Evolutionary conservation across 1,140 invertebrate species (phyloP).

Genomic region (Homarus americanus): DNA sequence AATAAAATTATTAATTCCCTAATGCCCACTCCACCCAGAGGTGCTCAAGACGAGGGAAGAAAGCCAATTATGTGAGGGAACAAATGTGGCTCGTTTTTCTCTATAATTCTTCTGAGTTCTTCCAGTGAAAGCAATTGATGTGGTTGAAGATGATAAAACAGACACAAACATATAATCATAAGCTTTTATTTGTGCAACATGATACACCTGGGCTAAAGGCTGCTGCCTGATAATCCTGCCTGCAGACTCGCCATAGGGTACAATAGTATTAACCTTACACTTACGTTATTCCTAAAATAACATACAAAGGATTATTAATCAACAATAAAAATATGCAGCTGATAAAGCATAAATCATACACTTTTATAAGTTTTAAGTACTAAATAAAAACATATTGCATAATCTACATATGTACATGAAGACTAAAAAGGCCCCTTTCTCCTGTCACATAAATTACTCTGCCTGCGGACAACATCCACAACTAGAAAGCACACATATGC

Average conservation of each 20-base stretch:
- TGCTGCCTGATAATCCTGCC: slow-evolving; percentile 36
- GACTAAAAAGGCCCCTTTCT: slow-evolving; percentile 34
- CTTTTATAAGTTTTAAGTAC: slow-evolving; percentile 28
- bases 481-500: slow-evolving; percentile 45
- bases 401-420: slow-evolving; percentile 59
- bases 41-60: too few species aligned
- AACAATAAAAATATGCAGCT: slow-evolving; percentile 43
- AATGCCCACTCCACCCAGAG: too few species aligned
- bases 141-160: too few species aligned
- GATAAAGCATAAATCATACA: slow-evolving; percentile 33
- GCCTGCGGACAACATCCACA: slow-evolving; percentile 16
- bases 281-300: slow-evolving; percentile 62
- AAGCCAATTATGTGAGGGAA: too few species aligned
- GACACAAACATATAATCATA: not conserved
- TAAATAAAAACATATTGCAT: slow-evolving; percentile 61
- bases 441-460: slow-evolving; percentile 54
- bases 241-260: slow-evolving; percentile 47
- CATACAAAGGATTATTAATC: slow-evolving; percentile 63
- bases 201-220: slow-evolving; percentile 52
- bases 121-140: too few species aligned
- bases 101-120: too few species aligned
- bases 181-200: slow-evolving; percentile 64
- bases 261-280: slow-evolving; percentile 52
- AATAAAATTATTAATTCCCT: too few species aligned
- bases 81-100: too few species aligned